Evolutionary conservation across 2,113 vertebrate species (phyloP).

Genomic region (Callorhinus ursinus): DNA sequence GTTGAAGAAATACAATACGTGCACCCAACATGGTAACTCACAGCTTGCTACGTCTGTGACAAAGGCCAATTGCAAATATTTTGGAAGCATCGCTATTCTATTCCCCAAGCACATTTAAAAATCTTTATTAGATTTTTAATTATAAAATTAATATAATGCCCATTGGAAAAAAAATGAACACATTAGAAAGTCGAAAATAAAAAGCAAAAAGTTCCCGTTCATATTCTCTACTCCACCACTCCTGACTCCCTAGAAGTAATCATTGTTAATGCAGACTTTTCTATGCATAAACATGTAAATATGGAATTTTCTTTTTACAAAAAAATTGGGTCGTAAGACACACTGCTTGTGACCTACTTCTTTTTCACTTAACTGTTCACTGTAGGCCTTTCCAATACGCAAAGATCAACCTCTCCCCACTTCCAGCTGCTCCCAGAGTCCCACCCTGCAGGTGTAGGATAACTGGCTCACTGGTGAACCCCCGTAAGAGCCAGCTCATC

Average conservation of each 20-base stretch:
- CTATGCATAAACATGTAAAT: constrained; percentile 44
- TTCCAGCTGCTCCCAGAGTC: neutral
- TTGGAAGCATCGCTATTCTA: neutral
- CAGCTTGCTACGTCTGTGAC: neutral
- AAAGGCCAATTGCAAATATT: neutral
- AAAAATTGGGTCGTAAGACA: constrained; percentile 50
- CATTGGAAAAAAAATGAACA: neutral
- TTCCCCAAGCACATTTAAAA: constrained; percentile 46
- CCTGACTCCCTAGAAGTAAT: neutral
- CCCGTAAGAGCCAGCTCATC: neutral
- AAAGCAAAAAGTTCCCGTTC: neutral
- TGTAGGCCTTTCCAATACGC: neutral
- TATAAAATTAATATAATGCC: constrained; percentile 46
- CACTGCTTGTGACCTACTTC: constrained; percentile 53
- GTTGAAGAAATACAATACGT: neutral
- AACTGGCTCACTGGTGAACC: neutral
- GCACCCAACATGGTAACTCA: no score
- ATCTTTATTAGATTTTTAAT: constrained; percentile 62
- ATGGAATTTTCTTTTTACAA: neutral
- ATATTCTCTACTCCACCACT: neutral
- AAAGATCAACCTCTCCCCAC: neutral
- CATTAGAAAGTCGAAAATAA: neutral
- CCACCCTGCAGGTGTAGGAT: accelerated
- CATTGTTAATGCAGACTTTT: neutral
- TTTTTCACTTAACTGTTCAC: neutral